Percentiles rank a stretch among this genome's conserved stretches.
Evolutionary conservation across 2,888 invertebrate species (phyloP).

Genomic region (Chloroclystis v-ata): DNA sequence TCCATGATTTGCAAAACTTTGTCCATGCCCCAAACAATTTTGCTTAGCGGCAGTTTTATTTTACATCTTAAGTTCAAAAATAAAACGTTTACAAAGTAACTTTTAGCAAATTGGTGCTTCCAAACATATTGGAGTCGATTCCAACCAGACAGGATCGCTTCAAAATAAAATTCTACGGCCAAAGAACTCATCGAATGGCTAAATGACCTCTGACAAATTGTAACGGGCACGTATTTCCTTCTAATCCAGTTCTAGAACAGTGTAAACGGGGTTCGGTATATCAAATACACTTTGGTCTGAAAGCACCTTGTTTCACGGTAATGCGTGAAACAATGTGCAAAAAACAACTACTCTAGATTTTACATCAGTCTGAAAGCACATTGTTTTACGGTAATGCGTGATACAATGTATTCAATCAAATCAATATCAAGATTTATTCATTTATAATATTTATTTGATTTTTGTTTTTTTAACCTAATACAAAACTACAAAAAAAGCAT

Average conservation of each 20-base stretch:
- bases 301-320: too few species aligned
- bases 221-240: slow-evolving; percentile 27
- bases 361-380: too few species aligned
- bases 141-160: slow-evolving; percentile 17
- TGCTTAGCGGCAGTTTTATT: slow-evolving; percentile 8
- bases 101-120: slow-evolving; percentile 17
- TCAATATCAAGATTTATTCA: too few species aligned
- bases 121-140: slow-evolving; percentile 19
- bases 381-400: too few species aligned
- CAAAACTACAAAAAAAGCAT: too few species aligned
- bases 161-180: slow-evolving; percentile 31
- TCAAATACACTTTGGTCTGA: neutral
- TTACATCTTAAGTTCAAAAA: slow-evolving; percentile 17
- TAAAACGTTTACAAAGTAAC: slow-evolving; percentile 19
- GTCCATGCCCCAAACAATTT: slow-evolving; percentile 6
- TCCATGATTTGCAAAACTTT: slow-evolving; percentile 9
- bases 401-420: too few species aligned
- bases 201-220: slow-evolving; percentile 30
- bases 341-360: too few species aligned
- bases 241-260: slow-evolving; percentile 11
- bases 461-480: too few species aligned
- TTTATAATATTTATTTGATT: too few species aligned
- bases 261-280: slow-evolving; percentile 7
- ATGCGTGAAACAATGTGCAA: too few species aligned
- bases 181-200: slow-evolving; percentile 26